These are phyloP conservation scores for Paramormyrops kingsleyae DNA, from an alignment of 2,113 vertebrate species.

Conservation along the genomic window DNA sequence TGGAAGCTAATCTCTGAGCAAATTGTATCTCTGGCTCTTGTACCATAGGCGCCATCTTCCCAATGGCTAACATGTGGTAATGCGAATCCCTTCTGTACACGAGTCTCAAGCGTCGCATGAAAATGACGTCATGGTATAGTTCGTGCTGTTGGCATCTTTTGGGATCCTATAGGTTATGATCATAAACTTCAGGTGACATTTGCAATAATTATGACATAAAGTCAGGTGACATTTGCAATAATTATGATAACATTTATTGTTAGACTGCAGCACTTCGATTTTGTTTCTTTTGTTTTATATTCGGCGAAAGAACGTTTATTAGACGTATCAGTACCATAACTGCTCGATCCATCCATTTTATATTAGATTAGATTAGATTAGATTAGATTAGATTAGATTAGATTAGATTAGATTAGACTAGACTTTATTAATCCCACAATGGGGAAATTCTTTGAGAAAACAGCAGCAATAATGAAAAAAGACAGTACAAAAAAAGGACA, in stretches of 20 bases:
- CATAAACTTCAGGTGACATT: no score
- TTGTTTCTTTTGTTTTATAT: background rate
- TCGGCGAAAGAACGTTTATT: background rate
- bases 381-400: no score
- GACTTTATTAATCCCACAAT: no score
- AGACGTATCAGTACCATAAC: background rate
- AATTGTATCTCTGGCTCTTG: conserved; percentile 67
- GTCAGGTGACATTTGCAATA: background rate
- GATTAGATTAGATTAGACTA: no score
- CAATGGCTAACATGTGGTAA: conserved; percentile 39
- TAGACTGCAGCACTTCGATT: background rate
- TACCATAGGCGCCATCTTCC: conserved; percentile 37
- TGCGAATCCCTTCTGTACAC: background rate
- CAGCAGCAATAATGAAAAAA: no score
- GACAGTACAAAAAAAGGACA: no score
- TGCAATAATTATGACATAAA: no score
- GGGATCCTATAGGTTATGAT: background rate
- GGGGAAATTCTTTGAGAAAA: no score
- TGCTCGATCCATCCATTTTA: background rate
- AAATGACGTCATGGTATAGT: background rate
- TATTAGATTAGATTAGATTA: no score
- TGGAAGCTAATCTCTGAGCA: conserved; percentile 79
- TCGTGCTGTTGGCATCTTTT: background rate
- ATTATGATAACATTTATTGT: background rate
- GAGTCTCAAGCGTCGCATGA: background rate